Evolutionary conservation across 30 jellyfish, hydroid and myxozoan species (phyloP).

Genomic region (Rhopilema esculentum): DNA sequence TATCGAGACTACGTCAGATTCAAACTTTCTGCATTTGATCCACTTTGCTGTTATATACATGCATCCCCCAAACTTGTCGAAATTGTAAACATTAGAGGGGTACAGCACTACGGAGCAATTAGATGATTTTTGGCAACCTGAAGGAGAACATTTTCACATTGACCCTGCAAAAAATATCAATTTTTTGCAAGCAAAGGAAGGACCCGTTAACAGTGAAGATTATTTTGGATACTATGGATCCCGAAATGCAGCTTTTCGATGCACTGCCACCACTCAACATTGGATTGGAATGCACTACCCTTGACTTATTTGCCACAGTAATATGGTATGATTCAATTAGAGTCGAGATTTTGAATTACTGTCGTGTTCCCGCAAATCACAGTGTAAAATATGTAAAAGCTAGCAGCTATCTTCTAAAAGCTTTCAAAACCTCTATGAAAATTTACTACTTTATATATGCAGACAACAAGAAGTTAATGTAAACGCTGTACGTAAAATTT

Average conservation of each 20-base stretch:
- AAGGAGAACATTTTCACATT: background rate
- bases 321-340: too few species aligned
- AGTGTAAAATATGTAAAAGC: too few species aligned
- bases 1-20: constrained; percentile 23
- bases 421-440: too few species aligned
- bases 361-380: too few species aligned
- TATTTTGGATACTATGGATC: background rate
- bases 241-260: background rate
- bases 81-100: constrained; percentile 6
- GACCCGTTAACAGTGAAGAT: background rate
- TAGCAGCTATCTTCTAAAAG: too few species aligned
- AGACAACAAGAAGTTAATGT: too few species aligned
- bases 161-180: background rate
- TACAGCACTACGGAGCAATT: background rate
- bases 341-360: too few species aligned
- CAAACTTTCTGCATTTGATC: background rate
- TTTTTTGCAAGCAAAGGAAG: background rate
- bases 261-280: constrained; percentile 5
- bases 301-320: background rate
- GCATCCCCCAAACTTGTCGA: background rate
- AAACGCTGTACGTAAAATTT: too few species aligned
- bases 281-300: constrained; percentile 4
- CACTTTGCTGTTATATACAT: background rate
- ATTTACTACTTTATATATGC: too few species aligned
- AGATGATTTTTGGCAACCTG: background rate